phyloP scores from a whole-genome alignment of 2,113 vertebrate species.

The Okapia johnstoni region DNA sequence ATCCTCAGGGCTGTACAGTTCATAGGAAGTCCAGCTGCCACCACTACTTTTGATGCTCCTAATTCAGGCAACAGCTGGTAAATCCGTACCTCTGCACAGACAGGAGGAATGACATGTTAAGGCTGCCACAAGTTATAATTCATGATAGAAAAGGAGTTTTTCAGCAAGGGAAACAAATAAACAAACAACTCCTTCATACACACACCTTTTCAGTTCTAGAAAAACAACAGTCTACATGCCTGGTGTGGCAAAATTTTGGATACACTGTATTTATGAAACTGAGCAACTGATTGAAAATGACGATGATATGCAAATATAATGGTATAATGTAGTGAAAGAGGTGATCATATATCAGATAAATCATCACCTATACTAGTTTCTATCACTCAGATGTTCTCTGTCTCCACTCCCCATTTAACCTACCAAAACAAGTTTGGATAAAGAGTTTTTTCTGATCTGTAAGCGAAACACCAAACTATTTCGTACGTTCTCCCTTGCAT shows the following conservation, averaged over 20 bases:
- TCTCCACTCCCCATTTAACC: not conserved
- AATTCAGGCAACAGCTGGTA: constrained; percentile 19
- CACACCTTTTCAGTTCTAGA: not conserved
- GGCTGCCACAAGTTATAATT: not conserved
- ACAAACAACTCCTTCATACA: not conserved
- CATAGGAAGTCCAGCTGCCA: constrained; percentile 1
- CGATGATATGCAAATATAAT: not conserved
- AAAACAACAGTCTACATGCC: not conserved
- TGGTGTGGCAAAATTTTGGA: not conserved
- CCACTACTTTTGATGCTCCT: not conserved
- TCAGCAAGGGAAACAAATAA: not conserved
- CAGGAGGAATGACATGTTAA: not conserved
- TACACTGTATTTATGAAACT: not conserved
- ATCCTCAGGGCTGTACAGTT: not conserved
- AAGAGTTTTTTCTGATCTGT: not conserved
- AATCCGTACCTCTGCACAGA: not conserved
- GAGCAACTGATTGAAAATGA: not conserved
- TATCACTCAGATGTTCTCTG: not conserved
- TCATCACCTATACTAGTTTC: not conserved
- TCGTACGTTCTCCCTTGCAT: not conserved
- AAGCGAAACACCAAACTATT: not conserved
- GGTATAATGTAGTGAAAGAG: not conserved
- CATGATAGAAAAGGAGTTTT: not conserved
- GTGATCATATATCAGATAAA: not conserved
- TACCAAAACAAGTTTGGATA: not conserved